Base-by-base conservation (phyloP, 2,797 vertebrate genomes). In the Enteromius radiatus region DNA sequence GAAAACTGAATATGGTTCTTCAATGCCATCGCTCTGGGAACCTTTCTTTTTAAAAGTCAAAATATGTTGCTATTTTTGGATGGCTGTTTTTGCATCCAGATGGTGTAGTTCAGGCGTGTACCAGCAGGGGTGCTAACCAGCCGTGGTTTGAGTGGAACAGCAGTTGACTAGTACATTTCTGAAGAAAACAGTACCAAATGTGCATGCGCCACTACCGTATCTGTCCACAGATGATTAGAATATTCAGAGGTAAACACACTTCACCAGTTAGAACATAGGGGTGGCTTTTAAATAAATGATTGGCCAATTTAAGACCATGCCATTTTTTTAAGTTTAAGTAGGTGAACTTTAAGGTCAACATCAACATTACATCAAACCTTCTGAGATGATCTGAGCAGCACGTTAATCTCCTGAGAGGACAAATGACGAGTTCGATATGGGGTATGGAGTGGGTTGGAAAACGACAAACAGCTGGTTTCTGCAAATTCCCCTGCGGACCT, bases 381-480 rank as follows among this genome's bases (percentile, higher is more conserved):
- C 59, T 67, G 33, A 83, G 73, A 38, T 65, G 78, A 71, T 56
- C 38, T 76, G 68, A 82, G 84, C 36, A 78, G 81, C 81, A 77
- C 61, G 26, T 52, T 36, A 49, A 73, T 56, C 84, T 78, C 80
- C 52, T 68, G 76, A 85, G 84, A 82, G 76, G 80, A 82, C 68
- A 74, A 74, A 64, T 54, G 67, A 28, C 68, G 19, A 56, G 74
- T 41, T 76, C 3, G 1, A 17, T 23, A 78, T 11, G 14, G 45
- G 45, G 4, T 26, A 23, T 5, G 19, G 54, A 65, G 36, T 15
- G 26, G 26, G 9, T 71, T 69, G 21, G 52, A 69, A 47, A 31
- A 19, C 8, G 21, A 56, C 4, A 56, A 67, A 54, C 9, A 70
- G 64, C 45, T n/a, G 38, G 28, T 47, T 81, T 61, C 41, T 36